Evolutionary conservation across 2,888 invertebrate genomes (phyloP).

Genomic region (Rutpela maculata): DNA sequence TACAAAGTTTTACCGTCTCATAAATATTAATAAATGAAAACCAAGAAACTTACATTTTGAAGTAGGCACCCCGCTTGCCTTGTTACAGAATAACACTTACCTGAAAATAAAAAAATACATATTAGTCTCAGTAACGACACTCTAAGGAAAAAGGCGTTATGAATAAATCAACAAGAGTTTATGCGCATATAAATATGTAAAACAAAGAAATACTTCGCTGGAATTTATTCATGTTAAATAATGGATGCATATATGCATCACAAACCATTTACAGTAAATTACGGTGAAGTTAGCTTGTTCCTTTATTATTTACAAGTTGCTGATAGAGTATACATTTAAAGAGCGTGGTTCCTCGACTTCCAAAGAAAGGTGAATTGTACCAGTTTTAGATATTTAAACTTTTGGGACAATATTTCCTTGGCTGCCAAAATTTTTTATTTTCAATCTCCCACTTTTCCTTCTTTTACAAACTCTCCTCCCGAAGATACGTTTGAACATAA

Average conservation of each 20-base stretch:
- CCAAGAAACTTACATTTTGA: conserved; percentile 4
- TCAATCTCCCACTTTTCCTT: too few relatives aligned
- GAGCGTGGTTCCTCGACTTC: too few relatives aligned
- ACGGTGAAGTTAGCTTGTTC: background rate
- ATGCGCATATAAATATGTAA: conserved; percentile 2
- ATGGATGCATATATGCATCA: background rate
- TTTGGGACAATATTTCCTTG: too few relatives aligned
- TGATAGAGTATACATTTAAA: too few relatives aligned
- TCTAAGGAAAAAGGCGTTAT: conserved; percentile 16
- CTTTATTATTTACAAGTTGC: background rate
- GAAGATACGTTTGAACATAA: too few relatives aligned
- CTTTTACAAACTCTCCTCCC: too few relatives aligned
- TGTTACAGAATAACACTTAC: conserved; percentile 2
- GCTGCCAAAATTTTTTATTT: too few relatives aligned
- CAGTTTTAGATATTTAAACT: too few relatives aligned
- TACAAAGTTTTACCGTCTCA: background rate
- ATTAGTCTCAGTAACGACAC: background rate
- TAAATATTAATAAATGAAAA: background rate
- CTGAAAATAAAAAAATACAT: conserved; percentile 13
- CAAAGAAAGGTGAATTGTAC: too few relatives aligned
- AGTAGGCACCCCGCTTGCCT: background rate
- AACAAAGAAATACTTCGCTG: background rate
- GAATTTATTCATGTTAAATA: conserved; percentile 4
- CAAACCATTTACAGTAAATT: background rate
- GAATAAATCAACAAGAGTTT: background rate